Percentiles rank a stretch among this genome's conserved stretches.
These are phyloP conservation scores for Choreutis nemorana DNA, from an alignment of 2,888 invertebrate genomes.

Conservation along the genomic window DNA sequence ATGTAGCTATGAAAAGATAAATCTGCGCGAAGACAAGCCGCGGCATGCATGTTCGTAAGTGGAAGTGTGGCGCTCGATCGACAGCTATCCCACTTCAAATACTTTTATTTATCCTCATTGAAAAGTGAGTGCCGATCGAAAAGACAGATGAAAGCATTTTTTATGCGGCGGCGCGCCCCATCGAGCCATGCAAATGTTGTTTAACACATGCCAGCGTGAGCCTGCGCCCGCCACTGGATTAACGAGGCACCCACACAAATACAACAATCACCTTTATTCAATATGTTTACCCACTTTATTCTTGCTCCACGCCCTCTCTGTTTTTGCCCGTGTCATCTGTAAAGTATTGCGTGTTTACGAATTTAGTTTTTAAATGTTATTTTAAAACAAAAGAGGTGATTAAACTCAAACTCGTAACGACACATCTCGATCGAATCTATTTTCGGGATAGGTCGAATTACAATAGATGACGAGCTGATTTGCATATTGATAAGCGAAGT, in stretches of 20 bases:
- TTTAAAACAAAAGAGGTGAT: no score
- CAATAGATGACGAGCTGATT: constrained; percentile 19
- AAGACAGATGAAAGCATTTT: constrained; percentile 23
- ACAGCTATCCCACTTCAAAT: constrained; percentile 23
- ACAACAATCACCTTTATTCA: no score
- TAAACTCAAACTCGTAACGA: no score
- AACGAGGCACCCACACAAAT: no score
- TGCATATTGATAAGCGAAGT: constrained; percentile 19
- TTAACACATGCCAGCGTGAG: constrained; percentile 35
- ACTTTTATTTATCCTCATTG: constrained; percentile 30
- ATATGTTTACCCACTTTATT: no score
- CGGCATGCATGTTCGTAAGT: constrained; percentile 34
- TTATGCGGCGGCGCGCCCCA: constrained; percentile 24
- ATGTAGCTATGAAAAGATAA: no score
- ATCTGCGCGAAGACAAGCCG: constrained; percentile 34
- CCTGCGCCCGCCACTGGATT: constrained; percentile 29
- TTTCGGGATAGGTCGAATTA: no score
- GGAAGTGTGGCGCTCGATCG: constrained; percentile 52
- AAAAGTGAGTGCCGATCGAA: constrained; percentile 38
- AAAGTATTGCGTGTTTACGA: no score
- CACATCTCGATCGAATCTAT: no score
- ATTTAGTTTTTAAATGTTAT: no score
- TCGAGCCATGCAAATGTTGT: constrained; percentile 42
- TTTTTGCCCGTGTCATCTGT: no score
- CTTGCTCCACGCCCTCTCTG: no score